Conservation (phyloP, 2,113 vertebrate genomes). For the Corythornis madagascariensis region DNA sequence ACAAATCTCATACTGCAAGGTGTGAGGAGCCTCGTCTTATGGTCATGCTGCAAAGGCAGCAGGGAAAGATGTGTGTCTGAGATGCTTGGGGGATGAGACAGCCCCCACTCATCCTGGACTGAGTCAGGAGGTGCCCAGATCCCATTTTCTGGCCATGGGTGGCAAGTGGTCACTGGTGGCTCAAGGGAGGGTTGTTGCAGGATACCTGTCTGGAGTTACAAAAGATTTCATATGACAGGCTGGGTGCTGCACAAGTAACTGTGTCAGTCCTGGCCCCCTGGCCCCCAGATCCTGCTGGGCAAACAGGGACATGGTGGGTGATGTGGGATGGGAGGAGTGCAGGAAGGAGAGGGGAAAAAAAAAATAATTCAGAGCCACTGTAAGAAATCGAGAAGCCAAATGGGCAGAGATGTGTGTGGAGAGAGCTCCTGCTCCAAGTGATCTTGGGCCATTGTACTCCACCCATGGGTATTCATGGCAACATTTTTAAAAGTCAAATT, state of each 20-base stretch:
- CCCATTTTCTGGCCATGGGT: rapidly evolving
- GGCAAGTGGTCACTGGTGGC: not conserved
- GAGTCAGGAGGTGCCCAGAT: not conserved
- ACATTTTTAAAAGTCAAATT: not conserved
- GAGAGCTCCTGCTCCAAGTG: rapidly evolving
- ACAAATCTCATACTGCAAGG: not conserved
- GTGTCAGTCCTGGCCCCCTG: not conserved
- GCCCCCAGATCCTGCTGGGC: not conserved
- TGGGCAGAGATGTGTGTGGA: rapidly evolving
- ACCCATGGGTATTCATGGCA: not conserved
- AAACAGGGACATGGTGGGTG: rapidly evolving
- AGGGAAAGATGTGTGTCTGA: rapidly evolving
- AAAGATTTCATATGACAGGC: not conserved
- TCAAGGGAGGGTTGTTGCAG: not conserved
- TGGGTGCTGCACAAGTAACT: not conserved
- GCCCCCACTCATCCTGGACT: rapidly evolving
- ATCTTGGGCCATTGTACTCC: not conserved
- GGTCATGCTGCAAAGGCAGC: rapidly evolving
- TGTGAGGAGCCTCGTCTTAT: not conserved
- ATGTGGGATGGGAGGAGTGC: not conserved
- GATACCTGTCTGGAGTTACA: not conserved
- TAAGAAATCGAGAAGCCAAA: rapidly evolving
- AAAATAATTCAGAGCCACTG: not conserved
- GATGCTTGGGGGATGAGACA: rapidly evolving
- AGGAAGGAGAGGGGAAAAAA: not conserved